Base-by-base conservation (phyloP, 2,888 invertebrate species). In the Cephalotes varians region DNA sequence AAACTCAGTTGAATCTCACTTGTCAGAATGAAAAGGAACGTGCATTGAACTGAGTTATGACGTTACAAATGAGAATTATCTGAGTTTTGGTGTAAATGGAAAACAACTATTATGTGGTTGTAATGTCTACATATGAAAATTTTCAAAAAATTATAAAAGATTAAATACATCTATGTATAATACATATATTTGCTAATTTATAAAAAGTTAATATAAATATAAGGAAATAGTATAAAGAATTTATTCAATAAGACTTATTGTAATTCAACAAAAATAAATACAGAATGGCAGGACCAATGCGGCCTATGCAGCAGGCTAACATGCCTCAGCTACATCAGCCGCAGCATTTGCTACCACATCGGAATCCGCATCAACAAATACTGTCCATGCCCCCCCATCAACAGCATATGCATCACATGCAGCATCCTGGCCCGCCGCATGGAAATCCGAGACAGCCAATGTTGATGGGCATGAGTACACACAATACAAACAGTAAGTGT, bases 401-500 rank as follows among this genome's bases (percentile, higher is more conserved):
- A 86, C 92, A 88, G 79, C 90, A 90, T 34, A 90, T 93, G 86
- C 93, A 94, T 91, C 94, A 93, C 83, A 93, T 94, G 87, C 93
- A 93, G 88, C 94, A 94, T 87, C 91, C 93, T 62, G 92, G 92
- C 77, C 92, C 93, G 73, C 91, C 94, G 15, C 94, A 93, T 64
- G 92, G 89, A 51, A 93, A 92, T 87, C 92, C 92, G 37, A 89
- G 95, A 77, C 95, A 95, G 88, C 95, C 95, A 54, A 95, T 96
- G 94, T 92, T 96, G 92, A 95, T 96, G 95, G 95, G 95, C 90
- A 95, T 95, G 91, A 95, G 92, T 92, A 93, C 92, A 91, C 90
- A 90, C 34, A 90, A 81, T 83, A 76, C 90, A 2, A 90, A 86
- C 37, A 89, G 90, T 90, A 86, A 37, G 65, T 44, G 28, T 2